Base-by-base conservation (phyloP, 2,888 invertebrate genomes). In the Orthosia incerta region DNA sequence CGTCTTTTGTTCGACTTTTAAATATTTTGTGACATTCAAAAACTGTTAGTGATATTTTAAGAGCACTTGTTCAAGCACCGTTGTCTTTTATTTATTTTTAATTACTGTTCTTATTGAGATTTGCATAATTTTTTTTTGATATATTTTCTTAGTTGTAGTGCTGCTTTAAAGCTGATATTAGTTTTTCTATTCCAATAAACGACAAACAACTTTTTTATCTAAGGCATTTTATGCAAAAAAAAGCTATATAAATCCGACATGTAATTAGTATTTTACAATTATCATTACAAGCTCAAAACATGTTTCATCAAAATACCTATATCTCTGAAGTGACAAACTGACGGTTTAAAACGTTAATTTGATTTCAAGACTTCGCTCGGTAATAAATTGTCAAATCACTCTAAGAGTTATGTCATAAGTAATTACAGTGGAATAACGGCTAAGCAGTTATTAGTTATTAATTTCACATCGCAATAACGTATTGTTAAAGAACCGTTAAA, bases 381-480 rank as follows among this genome's bases (percentile, higher is more conserved):
- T 64, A 76, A 77, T 64, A 79, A 82, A 80, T 72, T 81, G 64
- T 79, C 78, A 80, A 80, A 78, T 86, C 74, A 80, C 56, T 80
- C 56, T 61, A 73, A 56, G 53, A 59, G 74, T 86, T 84, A 87
- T 79, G 67, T 79, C 75, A 82, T 71, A 70, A 64, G 62, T 80
- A 86, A 87, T 86, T 79, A 79, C 55, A 64, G 64, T 69, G 13
- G 53, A 80, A 67, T 78, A 79, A 69, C 80, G 51, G 61, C 66
- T 80, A 26, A 71, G 59, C 26, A 61, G 61, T 77, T 83, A 82
- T 79, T 82, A 62, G 61, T 77, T 83, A 82, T 79, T 82, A 78
- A 83, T 85, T 86, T 79, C 26, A 75, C 74, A 83, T 76, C 46
- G 79, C 77, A 74, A 72, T 72, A n/a, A n/a, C n/a, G n/a, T n/a